These are phyloP conservation scores for Dipodomys merriami DNA, from an alignment of 2,113 vertebrate species.

Conservation along the genomic window DNA sequence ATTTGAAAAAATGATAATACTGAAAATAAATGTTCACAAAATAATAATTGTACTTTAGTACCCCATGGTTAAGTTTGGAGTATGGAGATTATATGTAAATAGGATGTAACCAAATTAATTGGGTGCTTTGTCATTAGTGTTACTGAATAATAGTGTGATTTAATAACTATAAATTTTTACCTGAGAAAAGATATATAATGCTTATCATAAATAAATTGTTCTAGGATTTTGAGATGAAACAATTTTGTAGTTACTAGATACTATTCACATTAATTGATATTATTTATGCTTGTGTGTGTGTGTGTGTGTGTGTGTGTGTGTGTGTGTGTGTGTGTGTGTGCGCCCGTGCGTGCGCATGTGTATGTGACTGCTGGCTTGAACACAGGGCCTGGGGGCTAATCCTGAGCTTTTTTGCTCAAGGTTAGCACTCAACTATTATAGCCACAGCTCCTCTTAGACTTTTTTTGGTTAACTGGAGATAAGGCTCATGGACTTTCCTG, in stretches of 20 bases:
- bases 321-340: not conserved
- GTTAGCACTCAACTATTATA: too few relatives aligned
- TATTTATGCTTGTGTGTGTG: not conserved
- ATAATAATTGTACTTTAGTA: slow-evolving; percentile 26
- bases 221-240: slow-evolving; percentile 56
- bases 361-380: too few relatives aligned
- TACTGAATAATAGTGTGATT: slow-evolving; percentile 32
- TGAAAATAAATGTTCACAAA: slow-evolving; percentile 24
- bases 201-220: slow-evolving; percentile 29
- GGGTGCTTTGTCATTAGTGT: slow-evolving; percentile 35
- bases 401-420: too few relatives aligned
- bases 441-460: too few relatives aligned
- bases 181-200: not conserved
- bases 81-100: not conserved
- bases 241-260: slow-evolving; percentile 41
- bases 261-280: slow-evolving; percentile 31
- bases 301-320: too few relatives aligned
- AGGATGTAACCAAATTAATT: slow-evolving; percentile 16
- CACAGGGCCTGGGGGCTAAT: too few relatives aligned
- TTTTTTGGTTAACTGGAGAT: too few relatives aligned
- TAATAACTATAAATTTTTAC: slow-evolving; percentile 45
- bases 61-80: not conserved
- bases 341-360: too few relatives aligned
- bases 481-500: too few relatives aligned
- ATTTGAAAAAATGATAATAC: slow-evolving; percentile 5